Percentiles rank a stretch among this genome's conserved stretches.
phyloP scores from a whole-genome alignment of 1,140 invertebrate genomes.

The Leptinotarsa lineolata region DNA sequence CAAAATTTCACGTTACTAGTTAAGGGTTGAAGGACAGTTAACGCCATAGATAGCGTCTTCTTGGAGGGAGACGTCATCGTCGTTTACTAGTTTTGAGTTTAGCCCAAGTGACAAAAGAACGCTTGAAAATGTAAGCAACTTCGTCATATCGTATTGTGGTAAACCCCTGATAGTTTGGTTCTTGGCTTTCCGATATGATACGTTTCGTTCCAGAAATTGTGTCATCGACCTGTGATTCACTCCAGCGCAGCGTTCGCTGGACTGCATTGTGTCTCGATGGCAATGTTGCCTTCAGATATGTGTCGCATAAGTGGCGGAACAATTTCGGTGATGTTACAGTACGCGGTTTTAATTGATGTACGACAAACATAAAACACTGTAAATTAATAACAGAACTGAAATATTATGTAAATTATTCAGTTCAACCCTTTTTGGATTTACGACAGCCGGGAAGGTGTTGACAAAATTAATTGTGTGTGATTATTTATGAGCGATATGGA shows the following conservation, averaged over 20 bases:
- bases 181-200: no score
- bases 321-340: slow-evolving; percentile 18
- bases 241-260: background rate
- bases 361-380: slow-evolving; percentile 19
- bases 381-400: slow-evolving; percentile 17
- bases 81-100: no score
- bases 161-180: no score
- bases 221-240: slow-evolving; percentile 4
- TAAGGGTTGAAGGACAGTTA: no score
- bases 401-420: slow-evolving; percentile 22
- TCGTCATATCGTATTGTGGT: no score
- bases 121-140: no score
- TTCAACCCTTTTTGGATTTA: slow-evolving; percentile 21
- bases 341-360: slow-evolving; percentile 1
- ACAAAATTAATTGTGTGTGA: slow-evolving; percentile 22
- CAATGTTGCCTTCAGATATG: background rate
- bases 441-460: slow-evolving; percentile 14
- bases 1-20: no score
- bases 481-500: slow-evolving; percentile 11
- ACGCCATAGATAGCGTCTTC: no score
- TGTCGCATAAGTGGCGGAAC: slow-evolving; percentile 18
- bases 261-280: slow-evolving; percentile 1
- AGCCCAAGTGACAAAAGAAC: no score
- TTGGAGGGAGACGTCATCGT: no score
- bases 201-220: background rate